These are phyloP conservation scores for Machimus rusticus DNA, from an alignment of 2,888 invertebrate genomes.

Conservation along the genomic window DNA sequence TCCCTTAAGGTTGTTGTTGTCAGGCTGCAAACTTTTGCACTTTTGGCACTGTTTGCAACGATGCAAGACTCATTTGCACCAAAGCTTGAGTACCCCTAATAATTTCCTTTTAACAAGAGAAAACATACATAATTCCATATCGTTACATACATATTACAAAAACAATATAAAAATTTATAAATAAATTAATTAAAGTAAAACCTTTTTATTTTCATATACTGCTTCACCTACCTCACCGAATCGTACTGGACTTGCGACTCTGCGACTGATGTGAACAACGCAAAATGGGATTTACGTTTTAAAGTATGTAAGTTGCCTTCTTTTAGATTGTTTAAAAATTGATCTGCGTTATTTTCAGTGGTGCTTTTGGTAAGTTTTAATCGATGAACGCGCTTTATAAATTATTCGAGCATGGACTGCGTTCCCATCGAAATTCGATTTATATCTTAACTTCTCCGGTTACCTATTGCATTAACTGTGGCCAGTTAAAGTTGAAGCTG, in stretches of 20 bases:
- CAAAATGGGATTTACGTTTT: neutral
- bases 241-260: neutral
- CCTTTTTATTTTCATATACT: neutral
- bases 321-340: slow-evolving; percentile 12
- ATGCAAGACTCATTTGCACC: too few relatives aligned
- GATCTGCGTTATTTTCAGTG: neutral
- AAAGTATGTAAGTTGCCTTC: slow-evolving; percentile 6
- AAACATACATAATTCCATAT: too few relatives aligned
- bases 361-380: slow-evolving; percentile 15
- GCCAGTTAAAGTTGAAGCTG: neutral
- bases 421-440: slow-evolving; percentile 40
- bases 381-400: slow-evolving; percentile 32
- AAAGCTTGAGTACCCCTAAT: too few relatives aligned
- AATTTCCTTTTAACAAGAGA: too few relatives aligned
- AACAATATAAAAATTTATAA: neutral
- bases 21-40: too few relatives aligned
- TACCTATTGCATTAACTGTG: slow-evolving; percentile 21
- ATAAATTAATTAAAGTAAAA: neutral
- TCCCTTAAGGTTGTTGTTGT: too few relatives aligned
- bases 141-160: too few relatives aligned
- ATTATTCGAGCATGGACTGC: slow-evolving; percentile 4
- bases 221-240: neutral
- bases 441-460: slow-evolving; percentile 37
- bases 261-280: neutral
- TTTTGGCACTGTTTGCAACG: too few relatives aligned